Base-by-base conservation (phyloP, 2,888 invertebrate species). In the Lepidochrysops patricia region DNA sequence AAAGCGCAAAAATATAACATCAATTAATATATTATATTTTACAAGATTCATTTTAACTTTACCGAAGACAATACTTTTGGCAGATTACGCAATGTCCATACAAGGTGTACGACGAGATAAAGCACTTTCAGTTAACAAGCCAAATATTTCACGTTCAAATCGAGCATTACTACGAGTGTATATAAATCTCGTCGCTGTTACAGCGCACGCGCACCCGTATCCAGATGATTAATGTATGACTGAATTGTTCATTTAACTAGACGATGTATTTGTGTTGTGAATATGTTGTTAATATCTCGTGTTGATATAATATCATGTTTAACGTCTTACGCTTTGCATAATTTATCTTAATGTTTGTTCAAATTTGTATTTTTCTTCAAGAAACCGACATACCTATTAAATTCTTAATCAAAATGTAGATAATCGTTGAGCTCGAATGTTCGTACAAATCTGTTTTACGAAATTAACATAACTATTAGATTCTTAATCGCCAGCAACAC, bases 211-310 rank as follows among this genome's bases (percentile, higher is more conserved):
- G 81, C 79, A 75, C 74, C 73, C 66, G 71, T 70, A 73, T 76
- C 73, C 73, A 70, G 79, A 83, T 86, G 82, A 82, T 83, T 85
- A 83, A 85, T 84, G 84, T 80, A 81, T 84, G 79, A 78, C 80
- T 71, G 77, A 57, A 60, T 61, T 52, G 59, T 59, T 57, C 57
- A 29, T 84, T 82, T 84, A 83, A 82, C 84, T 83, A 82, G 80
- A 81, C 81, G 78, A 80, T 78, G 27, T 79, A 77, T 84, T 23
- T 82, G 78, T 79, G 58, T 52, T 59, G 72, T 69, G 84, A 82
- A 82, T 85, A 73, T 72, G 62, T 66, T 66, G 69, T 61, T 64
- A 66, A 69, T 66, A 68, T 67, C 64, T 62, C 63, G 66, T 65
- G 65, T 68, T 68, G 68, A 70, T 69, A 32, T 54, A 15, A 29